Evolutionary conservation across 2,113 vertebrate genomes (phyloP), one percentile per base, ranked within the genome.

Genomic region (Phyllopteryx taeniolatus): DNA sequence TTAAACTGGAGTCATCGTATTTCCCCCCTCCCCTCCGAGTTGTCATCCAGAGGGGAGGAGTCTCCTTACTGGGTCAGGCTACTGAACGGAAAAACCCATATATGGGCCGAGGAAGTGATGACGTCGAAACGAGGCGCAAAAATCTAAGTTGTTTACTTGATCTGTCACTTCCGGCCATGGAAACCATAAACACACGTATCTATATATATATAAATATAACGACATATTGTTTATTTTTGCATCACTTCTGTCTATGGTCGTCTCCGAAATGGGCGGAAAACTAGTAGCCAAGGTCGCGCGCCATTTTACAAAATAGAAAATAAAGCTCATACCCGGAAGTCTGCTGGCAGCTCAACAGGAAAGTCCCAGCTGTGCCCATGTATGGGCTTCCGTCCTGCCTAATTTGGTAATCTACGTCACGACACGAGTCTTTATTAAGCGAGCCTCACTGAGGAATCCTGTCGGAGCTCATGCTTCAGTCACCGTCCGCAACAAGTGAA

Each of bases 351-450:
- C 5, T 44, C 2, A 10, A 51, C 1, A n/a, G n/a, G 60, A 17
- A 2, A 90, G 91, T 90, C 90, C 86, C 89, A 85, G 85, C 86
- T 78, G 74, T 76, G 93, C 83, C 96, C 95, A 98, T 91, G 96
- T 94, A 89, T 96, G 96, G 96, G 93, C 94, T 96, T 97, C 95
- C 96, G 92, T 77, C 89, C 79, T 68, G 87, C 96, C 95, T 92
- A 89, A 94, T 95, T 92, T 93, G 95, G 95, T 88, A 91, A 95
- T 91, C 85, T 96, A 96, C 96, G 96, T 98, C 96, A 98, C 90
- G 85, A 67, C 82, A 88, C 75, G 85, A 93, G 90, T 85, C 84
- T 93, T 83, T 93, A 94, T 91, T 92, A 92, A 89, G 81, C 13
- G 71, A 89, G 88, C 79, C 89, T 92, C 82, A 63, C 35, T 39